Conservation (phyloP, 2,888 invertebrate species). For the Cephonodes hylas region DNA sequence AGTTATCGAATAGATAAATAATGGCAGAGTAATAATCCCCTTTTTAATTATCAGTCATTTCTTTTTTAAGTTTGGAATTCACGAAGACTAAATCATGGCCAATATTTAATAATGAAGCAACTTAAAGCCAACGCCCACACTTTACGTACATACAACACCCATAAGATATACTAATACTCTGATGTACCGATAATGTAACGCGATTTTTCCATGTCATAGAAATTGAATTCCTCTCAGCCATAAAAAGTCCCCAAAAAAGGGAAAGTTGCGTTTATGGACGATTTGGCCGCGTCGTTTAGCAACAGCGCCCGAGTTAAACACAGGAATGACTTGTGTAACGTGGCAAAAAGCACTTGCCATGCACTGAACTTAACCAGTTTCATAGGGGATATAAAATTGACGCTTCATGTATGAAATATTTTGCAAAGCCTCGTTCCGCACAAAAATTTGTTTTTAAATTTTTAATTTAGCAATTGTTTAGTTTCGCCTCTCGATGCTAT, state of each 20-base stretch:
- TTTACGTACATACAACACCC: background rate
- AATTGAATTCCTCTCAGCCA: constrained; percentile 50
- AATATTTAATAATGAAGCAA: no score
- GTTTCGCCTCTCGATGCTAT: background rate
- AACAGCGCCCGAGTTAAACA: constrained; percentile 48
- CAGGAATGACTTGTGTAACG: constrained; percentile 42
- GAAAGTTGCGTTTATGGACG: constrained; percentile 54
- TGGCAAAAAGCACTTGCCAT: constrained; percentile 41
- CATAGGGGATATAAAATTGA: constrained; percentile 21
- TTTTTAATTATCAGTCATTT: no score
- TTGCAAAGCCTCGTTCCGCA: background rate
- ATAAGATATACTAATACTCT: background rate
- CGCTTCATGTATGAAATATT: background rate
- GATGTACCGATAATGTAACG: constrained; percentile 23
- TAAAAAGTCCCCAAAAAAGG: constrained; percentile 44
- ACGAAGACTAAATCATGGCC: no score
- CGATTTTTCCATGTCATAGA: constrained; percentile 46
- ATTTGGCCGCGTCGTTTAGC: constrained; percentile 57
- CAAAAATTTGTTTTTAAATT: background rate
- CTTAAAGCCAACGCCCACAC: background rate
- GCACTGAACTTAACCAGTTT: constrained; percentile 38
- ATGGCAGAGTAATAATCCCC: no score
- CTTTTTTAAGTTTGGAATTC: no score
- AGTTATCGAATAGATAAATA: no score
- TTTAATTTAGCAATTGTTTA: background rate